Percentiles rank a stretch among this genome's conserved stretches.
phyloP scores from a whole-genome alignment of 2,113 vertebrate genomes.

The Tympanuchus pallidicinctus region DNA sequence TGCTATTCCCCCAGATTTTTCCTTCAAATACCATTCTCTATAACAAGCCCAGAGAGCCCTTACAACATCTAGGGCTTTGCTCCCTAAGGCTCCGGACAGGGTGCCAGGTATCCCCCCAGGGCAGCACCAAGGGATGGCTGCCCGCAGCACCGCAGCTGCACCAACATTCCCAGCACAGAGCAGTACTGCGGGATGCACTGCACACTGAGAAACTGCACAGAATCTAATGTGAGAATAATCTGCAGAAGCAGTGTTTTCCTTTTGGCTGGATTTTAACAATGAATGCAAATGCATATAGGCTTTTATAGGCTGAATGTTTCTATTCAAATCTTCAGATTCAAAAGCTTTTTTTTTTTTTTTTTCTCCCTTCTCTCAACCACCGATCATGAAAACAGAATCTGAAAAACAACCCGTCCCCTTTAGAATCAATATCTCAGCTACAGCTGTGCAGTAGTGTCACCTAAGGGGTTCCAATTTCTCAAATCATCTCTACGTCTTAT shows the following conservation, averaged over 20 bases:
- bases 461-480: not conserved
- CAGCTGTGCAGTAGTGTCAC: not conserved
- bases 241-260: constrained; percentile 45
- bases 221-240: not conserved
- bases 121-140: fast-evolving
- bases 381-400: not conserved
- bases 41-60: not conserved
- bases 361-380: not conserved
- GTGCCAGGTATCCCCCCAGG: not conserved
- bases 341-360: constrained; percentile 1
- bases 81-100: not conserved
- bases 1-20: not conserved
- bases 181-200: not conserved
- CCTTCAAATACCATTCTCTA: not conserved
- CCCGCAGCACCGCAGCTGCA: not conserved
- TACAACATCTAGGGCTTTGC: not conserved
- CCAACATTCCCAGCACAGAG: not conserved
- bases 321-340: not conserved
- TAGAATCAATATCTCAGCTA: not conserved
- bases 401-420: not conserved
- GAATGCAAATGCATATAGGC: not conserved
- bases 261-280: constrained; percentile 7
- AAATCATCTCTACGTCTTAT: not conserved
- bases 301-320: constrained; percentile 10
- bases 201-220: not conserved